Evolutionary conservation across 2,888 invertebrate genomes (phyloP), one percentile per base, ranked within the genome.

Genomic region (Onchidella celtica): DNA sequence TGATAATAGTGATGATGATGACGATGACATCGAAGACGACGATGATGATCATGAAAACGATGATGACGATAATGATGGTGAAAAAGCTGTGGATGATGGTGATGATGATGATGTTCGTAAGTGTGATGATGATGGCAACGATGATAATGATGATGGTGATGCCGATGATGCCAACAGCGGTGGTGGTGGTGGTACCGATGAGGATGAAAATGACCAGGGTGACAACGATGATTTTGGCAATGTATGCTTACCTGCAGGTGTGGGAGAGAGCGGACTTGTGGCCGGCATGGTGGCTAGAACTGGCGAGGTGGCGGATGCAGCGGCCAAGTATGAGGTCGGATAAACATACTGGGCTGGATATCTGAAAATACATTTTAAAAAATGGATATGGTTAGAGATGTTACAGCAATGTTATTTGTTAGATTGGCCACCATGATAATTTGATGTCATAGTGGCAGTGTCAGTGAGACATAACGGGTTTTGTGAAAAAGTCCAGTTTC

Each of bases 301-400:
- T n/a, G 73, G 79, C 14, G 79, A 57, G 0, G 79, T 66, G 3
- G 87, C 85, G 9, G 86, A 83, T 0, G 87, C 86, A 21, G 88
- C 82, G n/a, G 89, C 84, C 78, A 89, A 83, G 81, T 89, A 89
- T 32, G 90, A 79, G 59, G 90, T 87, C 11, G 90, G 90, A 81
- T 89, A 90, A n/a, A 90, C 84, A 81, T 90, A 89, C 81, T 88
- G 89, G 61, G 90, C 29, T 0, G 81, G 84, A 63, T 84, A 84
- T 17, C 84, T 84, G 84, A 17, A 47, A 40, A 21, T n/a, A 70
- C 24, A 47, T 40, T 3, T 29, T 27, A 66, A 34, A 11, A 9
- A 32, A 17, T 63, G 63, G n/a, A 63, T 63, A 27, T 24, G n/a
- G 24, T n/a, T n/a, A n/a, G n/a, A n/a, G n/a, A n/a, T n/a, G n/a